These are phyloP conservation scores for Panurus biarmicus DNA, from an alignment of 2,113 vertebrate genomes.

Conservation along the genomic window DNA sequence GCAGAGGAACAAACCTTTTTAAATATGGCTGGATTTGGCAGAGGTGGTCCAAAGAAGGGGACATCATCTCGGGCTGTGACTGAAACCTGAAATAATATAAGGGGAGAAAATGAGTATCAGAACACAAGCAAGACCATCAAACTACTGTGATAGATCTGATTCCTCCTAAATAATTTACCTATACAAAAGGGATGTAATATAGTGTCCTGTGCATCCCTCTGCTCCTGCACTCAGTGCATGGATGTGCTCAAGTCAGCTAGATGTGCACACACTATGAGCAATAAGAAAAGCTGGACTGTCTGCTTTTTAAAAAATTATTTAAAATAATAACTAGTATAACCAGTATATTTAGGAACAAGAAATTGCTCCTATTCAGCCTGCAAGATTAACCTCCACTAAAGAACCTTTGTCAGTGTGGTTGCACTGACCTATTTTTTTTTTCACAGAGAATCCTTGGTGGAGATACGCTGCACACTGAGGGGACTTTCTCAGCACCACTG, in stretches of 20 bases:
- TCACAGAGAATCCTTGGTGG: not conserved
- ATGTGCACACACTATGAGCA: not conserved
- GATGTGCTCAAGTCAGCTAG: not conserved
- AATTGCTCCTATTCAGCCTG: not conserved
- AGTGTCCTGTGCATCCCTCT: not conserved
- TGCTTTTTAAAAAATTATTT: not conserved
- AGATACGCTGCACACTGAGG: not conserved
- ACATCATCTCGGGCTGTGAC: constrained; percentile 69
- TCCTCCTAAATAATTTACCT: not conserved
- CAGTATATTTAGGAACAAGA: not conserved
- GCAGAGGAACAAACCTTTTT: constrained; percentile 59
- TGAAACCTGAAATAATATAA: constrained; percentile 56
- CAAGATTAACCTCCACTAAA: not conserved
- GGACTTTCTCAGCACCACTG: not conserved
- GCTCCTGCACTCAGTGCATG: not conserved
- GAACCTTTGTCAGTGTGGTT: not conserved
- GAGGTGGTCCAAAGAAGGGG: constrained; percentile 63
- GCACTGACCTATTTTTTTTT: not conserved
- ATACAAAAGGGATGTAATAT: not conserved
- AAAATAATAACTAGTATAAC: not conserved
- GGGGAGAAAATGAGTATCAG: not conserved
- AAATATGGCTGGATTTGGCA: constrained; percentile 67
- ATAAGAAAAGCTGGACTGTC: not conserved
- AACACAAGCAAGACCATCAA: not conserved
- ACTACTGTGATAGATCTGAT: not conserved